These are phyloP conservation scores for Macrostomum lignano DNA, from an alignment of 1,140 invertebrate species.

Conservation along the genomic window DNA sequence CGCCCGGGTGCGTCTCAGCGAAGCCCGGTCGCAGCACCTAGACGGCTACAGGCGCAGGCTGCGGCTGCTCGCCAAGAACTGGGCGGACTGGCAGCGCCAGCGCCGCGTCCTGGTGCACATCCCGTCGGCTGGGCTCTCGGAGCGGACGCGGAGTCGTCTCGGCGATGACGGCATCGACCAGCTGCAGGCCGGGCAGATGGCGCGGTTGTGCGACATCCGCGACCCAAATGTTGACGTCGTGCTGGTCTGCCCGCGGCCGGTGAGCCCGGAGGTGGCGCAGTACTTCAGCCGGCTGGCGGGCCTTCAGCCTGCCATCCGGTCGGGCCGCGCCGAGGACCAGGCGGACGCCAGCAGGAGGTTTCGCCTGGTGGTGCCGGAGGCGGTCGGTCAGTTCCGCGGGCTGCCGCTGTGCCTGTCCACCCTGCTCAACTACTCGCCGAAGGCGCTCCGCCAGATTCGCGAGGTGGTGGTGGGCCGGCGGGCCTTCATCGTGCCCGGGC, in stretches of 20 bases:
- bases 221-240: conserved; percentile 29
- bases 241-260: conserved; percentile 20
- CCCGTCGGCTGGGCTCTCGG: conserved; percentile 19
- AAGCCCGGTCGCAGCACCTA: conserved; percentile 14
- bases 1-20: conserved; percentile 16
- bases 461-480: conserved; percentile 20
- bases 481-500: conserved; percentile 22
- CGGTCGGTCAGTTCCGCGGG: conserved; percentile 15
- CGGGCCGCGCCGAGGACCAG: conserved; percentile 20
- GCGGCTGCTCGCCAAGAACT: conserved; percentile 15
- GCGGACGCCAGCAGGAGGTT: conserved; percentile 16
- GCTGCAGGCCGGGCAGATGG: conserved; percentile 24
- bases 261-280: conserved; percentile 26
- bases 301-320: conserved; percentile 17
- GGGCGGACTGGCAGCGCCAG: conserved; percentile 19
- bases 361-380: conserved; percentile 25
- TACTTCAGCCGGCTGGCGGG: conserved; percentile 25
- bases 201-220: conserved; percentile 23
- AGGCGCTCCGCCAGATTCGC: conserved; percentile 17
- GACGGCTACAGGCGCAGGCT: conserved; percentile 15
- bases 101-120: conserved; percentile 22
- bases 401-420: conserved; percentile 26
- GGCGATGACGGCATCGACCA: conserved; percentile 17
- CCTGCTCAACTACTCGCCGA: conserved; percentile 23
- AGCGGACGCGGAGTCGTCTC: conserved; percentile 17